Base-by-base conservation (phyloP, 2,888 invertebrate genomes). In the Plutella xylostella region DNA sequence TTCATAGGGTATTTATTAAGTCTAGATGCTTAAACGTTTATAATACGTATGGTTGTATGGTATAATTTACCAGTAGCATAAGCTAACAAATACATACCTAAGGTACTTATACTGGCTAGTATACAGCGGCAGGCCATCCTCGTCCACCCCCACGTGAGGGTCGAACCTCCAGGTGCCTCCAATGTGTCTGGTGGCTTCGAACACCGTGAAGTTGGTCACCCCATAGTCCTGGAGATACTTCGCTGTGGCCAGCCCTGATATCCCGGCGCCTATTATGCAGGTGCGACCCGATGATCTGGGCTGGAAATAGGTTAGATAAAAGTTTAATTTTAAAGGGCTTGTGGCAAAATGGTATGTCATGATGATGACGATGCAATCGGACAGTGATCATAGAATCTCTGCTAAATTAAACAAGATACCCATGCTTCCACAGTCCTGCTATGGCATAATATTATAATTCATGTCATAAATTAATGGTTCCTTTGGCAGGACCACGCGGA, bases 161-260 rank as follows among this genome's bases (percentile, higher is more conserved):
- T 87, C 89, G 62, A 91, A 93, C 21, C 89, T 79, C 94, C 95
- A 95, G 0, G 92, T 92, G 1, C 95, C 95, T 5, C 94, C 94
- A 14, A 93, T 65, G 43, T 79, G 60, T 12, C 76, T 75, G 0
- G 87, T 85, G 52, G 91, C 90, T 60, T 95, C 94, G 58, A 89
- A 93, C 7, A 90, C 87, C 0, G 80, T 82, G 58, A 86, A 85
- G 50, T 87, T 80, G 47, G 79, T 72, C 34, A 70, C 68, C 1
- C 68, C 68, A 56, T 85, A 74, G 52, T 84, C 73, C 50, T 85
- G 72, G 48, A 89, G 72, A 59, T 90, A 88, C 19, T 88, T 79
- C 1, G 89, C 82, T 0, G 89, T 86, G 39, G 86, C 88, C 12
- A 93, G 68, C 0, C 93, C 93, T 0, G 91, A 89, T 20, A 90